phyloP scores from a whole-genome alignment of 2,797 vertebrate species.

The Tauraco hartlaubi region DNA sequence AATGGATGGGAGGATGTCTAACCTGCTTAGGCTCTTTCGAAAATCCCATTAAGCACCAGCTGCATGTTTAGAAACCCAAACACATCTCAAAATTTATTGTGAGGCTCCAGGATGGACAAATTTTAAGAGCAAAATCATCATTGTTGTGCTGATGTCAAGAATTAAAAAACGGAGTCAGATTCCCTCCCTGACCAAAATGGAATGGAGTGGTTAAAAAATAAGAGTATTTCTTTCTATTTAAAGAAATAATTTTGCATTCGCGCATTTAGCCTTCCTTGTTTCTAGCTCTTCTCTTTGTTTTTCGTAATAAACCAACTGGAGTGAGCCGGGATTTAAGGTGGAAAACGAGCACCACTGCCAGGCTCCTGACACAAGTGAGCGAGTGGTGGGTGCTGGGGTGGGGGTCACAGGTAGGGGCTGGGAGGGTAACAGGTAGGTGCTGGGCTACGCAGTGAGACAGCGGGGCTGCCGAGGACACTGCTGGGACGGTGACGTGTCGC shows the following conservation, averaged over 20 bases:
- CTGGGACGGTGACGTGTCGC: neutral
- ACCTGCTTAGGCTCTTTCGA: constrained; percentile 53
- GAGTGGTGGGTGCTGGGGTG: neutral
- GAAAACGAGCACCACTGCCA: neutral
- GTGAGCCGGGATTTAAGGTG: neutral
- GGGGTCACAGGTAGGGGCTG: neutral
- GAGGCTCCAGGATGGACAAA: neutral
- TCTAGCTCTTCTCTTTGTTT: neutral
- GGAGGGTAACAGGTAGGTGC: neutral
- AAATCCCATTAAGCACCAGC: constrained; percentile 51
- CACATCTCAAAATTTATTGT: neutral
- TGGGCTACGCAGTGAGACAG: neutral
- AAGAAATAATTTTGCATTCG: neutral
- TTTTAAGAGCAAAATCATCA: neutral
- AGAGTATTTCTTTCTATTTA: neutral
- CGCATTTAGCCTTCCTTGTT: neutral
- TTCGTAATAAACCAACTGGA: neutral
- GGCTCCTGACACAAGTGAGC: neutral
- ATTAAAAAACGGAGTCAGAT: neutral
- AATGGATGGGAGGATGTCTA: constrained; percentile 9
- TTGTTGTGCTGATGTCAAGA: neutral
- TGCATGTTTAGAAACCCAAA: constrained; percentile 30
- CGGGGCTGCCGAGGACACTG: neutral
- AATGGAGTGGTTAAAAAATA: neutral
- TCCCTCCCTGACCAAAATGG: neutral